Conservation (phyloP, 2,888 invertebrate genomes). For the Synanthedon myopaeformis region DNA sequence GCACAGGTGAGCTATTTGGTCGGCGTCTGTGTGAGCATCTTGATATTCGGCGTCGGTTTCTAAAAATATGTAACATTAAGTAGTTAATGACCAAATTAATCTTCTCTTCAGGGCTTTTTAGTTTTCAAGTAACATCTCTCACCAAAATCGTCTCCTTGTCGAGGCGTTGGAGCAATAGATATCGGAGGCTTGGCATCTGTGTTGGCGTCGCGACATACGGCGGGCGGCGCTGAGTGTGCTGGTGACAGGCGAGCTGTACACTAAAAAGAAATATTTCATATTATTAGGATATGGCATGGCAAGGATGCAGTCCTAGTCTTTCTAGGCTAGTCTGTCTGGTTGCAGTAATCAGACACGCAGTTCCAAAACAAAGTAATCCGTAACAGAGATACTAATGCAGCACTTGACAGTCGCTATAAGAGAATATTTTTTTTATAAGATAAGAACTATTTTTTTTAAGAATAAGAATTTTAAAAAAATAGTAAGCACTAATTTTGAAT, state of each 20-base stretch:
- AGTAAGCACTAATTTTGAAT: too few species aligned
- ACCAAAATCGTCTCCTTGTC: too few species aligned
- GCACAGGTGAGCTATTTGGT: constrained; percentile 25
- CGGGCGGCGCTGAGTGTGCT: constrained; percentile 59
- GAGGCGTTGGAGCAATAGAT: background rate
- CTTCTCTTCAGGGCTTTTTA: background rate
- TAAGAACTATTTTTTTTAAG: too few species aligned
- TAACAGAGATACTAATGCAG: too few species aligned
- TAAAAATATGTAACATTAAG: constrained; percentile 10
- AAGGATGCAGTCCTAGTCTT: too few species aligned
- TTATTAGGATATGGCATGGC: too few species aligned
- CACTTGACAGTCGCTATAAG: too few species aligned
- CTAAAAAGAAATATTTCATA: constrained; percentile 16
- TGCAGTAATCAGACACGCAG: too few species aligned
- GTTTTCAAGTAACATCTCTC: background rate
- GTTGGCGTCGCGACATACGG: constrained; percentile 1
- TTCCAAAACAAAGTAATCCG: too few species aligned
- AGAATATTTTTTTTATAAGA: too few species aligned
- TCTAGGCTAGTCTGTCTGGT: too few species aligned
- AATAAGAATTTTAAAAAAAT: too few species aligned
- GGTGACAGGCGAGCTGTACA: constrained; percentile 33
- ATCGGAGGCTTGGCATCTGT: background rate
- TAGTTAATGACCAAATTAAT: background rate
- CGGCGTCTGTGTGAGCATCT: constrained; percentile 37
- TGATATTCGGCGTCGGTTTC: constrained; percentile 58